A percentile compares a stretch with the other conserved stretches of the same genome.
phyloP scores from a whole-genome alignment of 1,140 invertebrate species.

The Zophobas morio region DNA sequence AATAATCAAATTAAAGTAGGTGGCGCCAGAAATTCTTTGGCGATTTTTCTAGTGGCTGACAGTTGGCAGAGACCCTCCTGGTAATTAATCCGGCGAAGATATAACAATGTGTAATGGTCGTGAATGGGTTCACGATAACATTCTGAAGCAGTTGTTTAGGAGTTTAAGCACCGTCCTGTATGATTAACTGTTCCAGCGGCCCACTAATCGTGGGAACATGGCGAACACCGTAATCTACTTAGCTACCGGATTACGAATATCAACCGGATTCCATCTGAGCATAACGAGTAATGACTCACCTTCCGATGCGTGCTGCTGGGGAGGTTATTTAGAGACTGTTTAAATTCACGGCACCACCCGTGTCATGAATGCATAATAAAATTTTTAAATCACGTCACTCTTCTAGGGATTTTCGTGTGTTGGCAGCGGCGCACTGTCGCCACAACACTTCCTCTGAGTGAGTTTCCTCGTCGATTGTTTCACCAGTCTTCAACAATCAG shows the following conservation, averaged over 20 bases:
- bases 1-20: no score
- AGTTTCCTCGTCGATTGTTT: slow-evolving; percentile 42
- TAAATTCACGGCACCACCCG: slow-evolving; percentile 12
- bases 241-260: slow-evolving; percentile 57
- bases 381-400: slow-evolving; percentile 1
- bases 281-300: slow-evolving; percentile 52
- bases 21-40: no score
- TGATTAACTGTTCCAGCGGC: slow-evolving; percentile 55
- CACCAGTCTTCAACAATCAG: slow-evolving; percentile 49
- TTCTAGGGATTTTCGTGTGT: no score
- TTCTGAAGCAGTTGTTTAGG: slow-evolving; percentile 47
- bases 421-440: no score
- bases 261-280: slow-evolving; percentile 54
- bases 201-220: slow-evolving; percentile 55
- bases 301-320: slow-evolving; percentile 43
- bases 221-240: slow-evolving; percentile 55
- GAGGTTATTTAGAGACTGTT: slow-evolving; percentile 17
- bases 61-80: neutral
- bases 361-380: slow-evolving; percentile 14
- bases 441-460: no score
- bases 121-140: slow-evolving; percentile 44
- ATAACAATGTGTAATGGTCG: slow-evolving; percentile 48
- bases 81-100: slow-evolving; percentile 40
- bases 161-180: slow-evolving; percentile 50
- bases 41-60: neutral